Evolutionary conservation across 2,888 invertebrate species (phyloP), one percentile per base, ranked within the genome.

Genomic region (Hirtodrosophila alboralis): DNA sequence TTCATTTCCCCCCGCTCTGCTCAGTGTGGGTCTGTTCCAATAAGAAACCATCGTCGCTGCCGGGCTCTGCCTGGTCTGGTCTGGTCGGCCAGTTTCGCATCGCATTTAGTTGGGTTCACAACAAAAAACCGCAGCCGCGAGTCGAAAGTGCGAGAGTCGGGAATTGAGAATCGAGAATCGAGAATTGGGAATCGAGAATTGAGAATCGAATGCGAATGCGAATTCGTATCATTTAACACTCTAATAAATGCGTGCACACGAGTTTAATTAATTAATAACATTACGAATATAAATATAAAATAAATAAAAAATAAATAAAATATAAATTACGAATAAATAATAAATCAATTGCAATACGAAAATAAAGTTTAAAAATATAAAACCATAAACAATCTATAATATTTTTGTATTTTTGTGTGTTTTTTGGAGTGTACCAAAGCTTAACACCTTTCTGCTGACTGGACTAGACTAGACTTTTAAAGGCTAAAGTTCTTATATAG

Each of bases 91-190:
- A 84, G 84, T 78, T 90, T 89, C 86, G 87, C 87, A 89, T 89
- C 90, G 90, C 89, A 89, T 90, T 90, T 87, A 88, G 89, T 87
- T 86, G 89, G 87, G 89, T 90, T 89, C 89, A 88, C 90, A 88
- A 85, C 83, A 71, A 64, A 70, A n/a, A 84, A 79, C 86, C 68
- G 86, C 79, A 73, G 86, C 62, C 85, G 78, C 84, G 83, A 61
- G 52, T 66, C 75, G 49, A 45, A 18, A 3, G 30, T 16, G n/a
- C 34, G 47, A 45, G 5, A 3, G 18, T 18, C 2, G 31, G 31
- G 28, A 45, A 45, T 40, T 40, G 43, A 4, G 23, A 53, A 37
- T 45, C 54, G 61, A 53, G 68, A 62, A 38, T 44, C 40, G 61
- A 14, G 27, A 49, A 33, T 53, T 58, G 44, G 40, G 51, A 40